These are phyloP conservation scores for Myotis myotis DNA, from an alignment of 2,797 vertebrate species.

Conservation along the genomic window DNA sequence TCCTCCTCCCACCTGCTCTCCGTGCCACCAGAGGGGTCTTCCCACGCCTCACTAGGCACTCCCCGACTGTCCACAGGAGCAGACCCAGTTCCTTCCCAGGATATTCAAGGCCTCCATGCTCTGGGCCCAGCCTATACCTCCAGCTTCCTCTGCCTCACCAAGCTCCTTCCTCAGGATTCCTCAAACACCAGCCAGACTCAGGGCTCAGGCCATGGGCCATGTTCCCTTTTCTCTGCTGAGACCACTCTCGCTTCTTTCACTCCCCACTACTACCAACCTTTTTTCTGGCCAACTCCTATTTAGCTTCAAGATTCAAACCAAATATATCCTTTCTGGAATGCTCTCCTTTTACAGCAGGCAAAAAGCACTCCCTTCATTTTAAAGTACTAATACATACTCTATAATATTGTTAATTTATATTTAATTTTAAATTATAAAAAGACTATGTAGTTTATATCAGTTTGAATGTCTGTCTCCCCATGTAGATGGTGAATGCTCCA, in stretches of 20 bases:
- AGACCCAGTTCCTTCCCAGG: not conserved
- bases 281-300: not conserved
- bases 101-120: no score
- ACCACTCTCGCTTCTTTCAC: not conserved
- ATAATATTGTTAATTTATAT: not conserved
- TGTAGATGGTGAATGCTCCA: not conserved
- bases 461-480: not conserved
- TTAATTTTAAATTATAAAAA: not conserved
- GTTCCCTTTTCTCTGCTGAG: not conserved
- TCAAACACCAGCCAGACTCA: rapidly evolving
- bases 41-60: not conserved
- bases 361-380: not conserved
- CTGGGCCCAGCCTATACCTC: not conserved
- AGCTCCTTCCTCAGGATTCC: not conserved
- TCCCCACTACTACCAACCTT: not conserved
- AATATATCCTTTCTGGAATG: not conserved
- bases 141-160: not conserved
- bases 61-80: not conserved
- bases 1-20: no score
- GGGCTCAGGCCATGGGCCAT: not conserved
- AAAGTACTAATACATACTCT: not conserved
- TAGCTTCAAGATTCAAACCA: not conserved
- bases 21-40: not conserved
- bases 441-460: not conserved
- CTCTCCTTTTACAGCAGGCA: not conserved